Percentiles rank a stretch among this genome's conserved stretches.
These are phyloP conservation scores for Cepaea hortensis DNA, from an alignment of 2,888 invertebrate species.

Conservation along the genomic window DNA sequence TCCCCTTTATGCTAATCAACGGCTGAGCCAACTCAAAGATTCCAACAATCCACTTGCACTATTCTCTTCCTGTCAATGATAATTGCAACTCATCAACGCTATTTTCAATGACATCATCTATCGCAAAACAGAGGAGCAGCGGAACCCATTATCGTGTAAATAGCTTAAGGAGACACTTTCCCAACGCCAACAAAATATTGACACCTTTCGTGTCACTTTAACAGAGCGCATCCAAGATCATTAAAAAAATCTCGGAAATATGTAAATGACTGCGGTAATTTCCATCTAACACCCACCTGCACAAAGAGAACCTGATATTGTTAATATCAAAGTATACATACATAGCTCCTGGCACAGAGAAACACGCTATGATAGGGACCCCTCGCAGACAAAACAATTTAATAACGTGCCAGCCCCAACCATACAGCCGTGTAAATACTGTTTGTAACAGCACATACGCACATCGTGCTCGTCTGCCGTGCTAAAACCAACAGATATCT, in stretches of 20 bases:
- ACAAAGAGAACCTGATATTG: conserved; percentile 21
- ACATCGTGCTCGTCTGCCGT: neutral
- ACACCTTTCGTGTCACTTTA: neutral
- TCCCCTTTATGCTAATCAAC: no score
- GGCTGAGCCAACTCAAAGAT: no score
- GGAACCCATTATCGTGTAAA: neutral
- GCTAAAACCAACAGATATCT: conserved; percentile 39
- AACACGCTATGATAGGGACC: conserved; percentile 9
- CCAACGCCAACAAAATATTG: conserved; percentile 8
- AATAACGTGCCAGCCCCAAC: conserved; percentile 26
- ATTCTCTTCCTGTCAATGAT: no score
- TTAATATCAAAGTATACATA: conserved; percentile 12
- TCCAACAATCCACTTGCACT: no score
- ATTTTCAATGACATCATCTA: no score
- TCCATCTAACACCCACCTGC: conserved; percentile 25
- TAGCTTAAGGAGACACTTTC: neutral
- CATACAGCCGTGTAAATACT: conserved; percentile 29
- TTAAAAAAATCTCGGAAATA: conserved; percentile 9
- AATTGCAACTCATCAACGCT: no score
- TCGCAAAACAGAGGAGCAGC: neutral
- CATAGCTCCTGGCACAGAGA: neutral
- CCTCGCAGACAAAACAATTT: conserved; percentile 33
- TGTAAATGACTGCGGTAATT: conserved; percentile 8
- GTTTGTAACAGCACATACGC: conserved; percentile 1
- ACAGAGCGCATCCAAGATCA: neutral